Base-by-base conservation (phyloP, 1,140 invertebrate genomes). In the Drosophila tropicalis region DNA sequence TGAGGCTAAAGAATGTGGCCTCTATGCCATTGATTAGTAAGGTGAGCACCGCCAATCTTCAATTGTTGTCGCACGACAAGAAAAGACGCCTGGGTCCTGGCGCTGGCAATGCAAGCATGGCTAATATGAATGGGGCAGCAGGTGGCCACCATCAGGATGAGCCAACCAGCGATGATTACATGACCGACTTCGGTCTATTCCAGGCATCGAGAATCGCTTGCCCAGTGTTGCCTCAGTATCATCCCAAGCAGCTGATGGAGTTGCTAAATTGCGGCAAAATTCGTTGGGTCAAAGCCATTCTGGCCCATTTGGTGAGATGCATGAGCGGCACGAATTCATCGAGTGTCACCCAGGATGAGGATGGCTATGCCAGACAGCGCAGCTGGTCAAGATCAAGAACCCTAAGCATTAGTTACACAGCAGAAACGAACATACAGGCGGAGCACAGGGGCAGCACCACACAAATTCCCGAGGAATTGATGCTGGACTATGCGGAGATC, bases 221-320 rank as follows among this genome's bases (percentile, higher is more conserved):
- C 90, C 98, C 98, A 0, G 98, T 99, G n/a, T 92, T 99, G 69
- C 99, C 99, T 0, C 99, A 99, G 87, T 99, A 99, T 93, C 99
- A 99, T 94, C 99, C 99, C 0, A 99, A 99, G 91, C 98, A 99
- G 89, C 93, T 99, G 3, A 99, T 99, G 96, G 99, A 99, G 92
- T 93, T 99, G n/a, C 93, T 99, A 0, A 99, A 99, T 93, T 99
- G 98, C 66, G 99, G 99, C 0, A 99, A 99, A 93, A 98, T 99
- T 39, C 93, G 97, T 81, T 97, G 98, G 95, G 99, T 99, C 0
- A 99, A 99, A 92, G 98, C 98, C 0, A 99, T 99, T 69, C 93
- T 99, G 40, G 96, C 98, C 2, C 99, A 99, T 94, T 94, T 99
- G 41, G 97, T 99, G 12, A 90, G 91, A 32, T 92, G 91, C 73